Evolutionary conservation across 2,797 vertebrate species (phyloP), one percentile per base, ranked within the genome.

Genomic region (Choloepus didactylus): DNA sequence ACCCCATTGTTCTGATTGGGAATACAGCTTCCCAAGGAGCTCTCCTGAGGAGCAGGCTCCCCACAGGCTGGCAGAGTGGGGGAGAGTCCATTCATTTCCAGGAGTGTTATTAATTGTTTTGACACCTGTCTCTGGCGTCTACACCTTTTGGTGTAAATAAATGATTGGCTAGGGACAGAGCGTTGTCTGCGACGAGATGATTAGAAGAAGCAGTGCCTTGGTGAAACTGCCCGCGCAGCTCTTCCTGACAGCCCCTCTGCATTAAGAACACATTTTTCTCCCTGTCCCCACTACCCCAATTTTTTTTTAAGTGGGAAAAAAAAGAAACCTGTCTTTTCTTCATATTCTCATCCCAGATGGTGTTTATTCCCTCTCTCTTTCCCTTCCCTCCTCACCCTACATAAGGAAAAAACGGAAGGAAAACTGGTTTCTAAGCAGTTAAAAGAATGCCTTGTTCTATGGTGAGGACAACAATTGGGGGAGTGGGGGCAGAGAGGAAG

Each of bases 281-380:
- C 54, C 56, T 84, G 81, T 96, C 60, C 64, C 69, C 64, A 67
- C 77, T 67, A 87, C 38, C 16, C 54, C 6, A 73, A 51, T 72
- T 31, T 75, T 49, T 87, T 46, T 70, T 59, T 38, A 72, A 93
- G 56, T 4, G 49, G 10, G 10, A 44, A 87, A 94, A 95, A 76
- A 94, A 95, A 59, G 83, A 92, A 96, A 93, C 95, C 87, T 96
- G 62, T 89, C 67, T 96, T 95, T 96, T 96, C 90, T 95, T 96
- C 77, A 51, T 60, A 96, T 95, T 94, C 80, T 96, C 93, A 97
- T 85, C 64, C 89, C 80, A 97, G 94, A 91, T 93, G 95, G 91
- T 97, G 94, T 94, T 97, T 94, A 87, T 97, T 93, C 67, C 44
- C 46, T 96, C 49, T 93, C 54, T 72, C 27, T 91, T 79, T 82